Base-by-base conservation (phyloP, 2,888 invertebrate species). In the Lamellibrachia satsuma region DNA sequence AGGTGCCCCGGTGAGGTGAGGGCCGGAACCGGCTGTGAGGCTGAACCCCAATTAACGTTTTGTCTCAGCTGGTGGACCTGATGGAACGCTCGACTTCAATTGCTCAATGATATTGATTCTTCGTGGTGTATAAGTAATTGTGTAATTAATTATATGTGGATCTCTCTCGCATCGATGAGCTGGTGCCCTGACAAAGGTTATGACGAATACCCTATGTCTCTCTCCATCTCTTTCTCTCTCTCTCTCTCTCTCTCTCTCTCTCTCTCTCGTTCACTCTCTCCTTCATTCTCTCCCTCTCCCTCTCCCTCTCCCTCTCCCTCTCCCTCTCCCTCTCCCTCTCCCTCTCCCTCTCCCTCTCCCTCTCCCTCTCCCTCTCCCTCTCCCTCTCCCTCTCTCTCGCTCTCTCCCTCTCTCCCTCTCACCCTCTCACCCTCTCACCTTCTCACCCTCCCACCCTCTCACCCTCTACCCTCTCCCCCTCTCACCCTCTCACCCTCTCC, bases 171-270 rank as follows among this genome's bases (percentile, higher is more conserved):
- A 39, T 39, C 39, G 0, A 39, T 39, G 39, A 39, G 39, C 39
- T 39, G 39, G 39, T 39, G 39, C 39, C 39, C 39, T 39, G 39
- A 39, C 39, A 39, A 39, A 39, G 39, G 39, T 39, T 39, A 39
- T 39, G 39, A 39, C 39, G 39, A 39, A 39, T 39, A 39, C 39
- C 39, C 39, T 39, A 39, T 39, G 39, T 39, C 39, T 39, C 39
- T 39, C 39, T 1, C 39, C 39, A 1, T 39, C 1, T 39, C 90
- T 39, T 1, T 39, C 39, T 39, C 39, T 39, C 39, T 39, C 90
- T 90, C 90, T 90, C 90, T n/a, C 90, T 90, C 90, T 90, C 90
- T n/a, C 90, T 90, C 90, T 90, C 90, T 22, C 90, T 90, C 90
- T 90, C 90, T 22, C 90, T 90, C 90, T 90, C 90, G 15, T 22